Base-by-base conservation (phyloP, 2,888 invertebrate species). In the Epirrita christyi region DNA sequence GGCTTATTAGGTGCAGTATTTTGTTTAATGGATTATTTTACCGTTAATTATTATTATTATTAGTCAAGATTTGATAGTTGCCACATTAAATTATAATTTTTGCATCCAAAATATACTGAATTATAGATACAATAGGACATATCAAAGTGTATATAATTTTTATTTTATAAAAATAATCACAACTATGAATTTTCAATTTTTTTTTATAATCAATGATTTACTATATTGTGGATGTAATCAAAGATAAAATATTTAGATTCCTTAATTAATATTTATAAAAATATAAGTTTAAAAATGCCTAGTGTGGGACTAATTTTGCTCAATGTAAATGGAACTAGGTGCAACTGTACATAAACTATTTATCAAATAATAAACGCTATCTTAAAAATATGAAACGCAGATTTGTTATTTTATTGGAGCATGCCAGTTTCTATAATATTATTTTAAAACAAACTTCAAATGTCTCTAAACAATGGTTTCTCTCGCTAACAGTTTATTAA, bases 251-350 rank as follows among this genome's bases (percentile, higher is more conserved):
- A 79, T 80, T 78, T 86, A 85, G 84, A 85, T 84, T 82, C 76
- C 81, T 73, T 82, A 84, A 81, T 77, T 77, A 73, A 57, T 86
- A 88, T 79, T 86, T 87, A 88, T 83, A 81, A 81, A 66, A 59
- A 67, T 76, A 76, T 83, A 86, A 83, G 83, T 83, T 83, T 73
- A 75, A 62, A 75, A 74, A 68, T 70, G 70, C 67, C 68, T 71
- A 70, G 67, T 75, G 81, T 80, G 82, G 70, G 76, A 76, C 75
- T 81, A 81, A 78, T 80, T 76, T 78, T 83, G 81, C 75, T 78
- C 71, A 52, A 67, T 45, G 21, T 58, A 38, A 43, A 50, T 40
- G 41, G n/a, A 58, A 32, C 44, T 59, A 59, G 54, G 52, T 55
- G 59, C 61, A 57, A 48, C 32, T 65, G 51, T 65, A 61, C 43